Base-by-base conservation (phyloP, 2,888 invertebrate genomes). In the Neoascia interrupta region DNA sequence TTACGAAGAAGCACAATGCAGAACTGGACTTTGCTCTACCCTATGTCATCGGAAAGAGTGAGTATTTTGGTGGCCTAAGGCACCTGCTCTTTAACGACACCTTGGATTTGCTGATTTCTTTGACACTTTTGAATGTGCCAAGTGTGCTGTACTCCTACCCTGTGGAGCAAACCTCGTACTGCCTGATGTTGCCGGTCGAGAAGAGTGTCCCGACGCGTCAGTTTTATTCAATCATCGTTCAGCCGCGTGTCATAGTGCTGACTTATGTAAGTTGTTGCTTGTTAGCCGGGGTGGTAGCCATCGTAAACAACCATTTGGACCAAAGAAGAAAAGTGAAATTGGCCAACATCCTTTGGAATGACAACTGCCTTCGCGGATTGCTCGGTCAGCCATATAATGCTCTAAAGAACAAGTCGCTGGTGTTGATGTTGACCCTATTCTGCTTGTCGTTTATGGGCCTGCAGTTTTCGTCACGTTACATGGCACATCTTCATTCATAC, bases 131-230 rank as follows among this genome's bases (percentile, higher is more conserved):
- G 15, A 56, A 49, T 8, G 21, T 11, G 1, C 11, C 47, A 13
- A 16, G 31, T 18, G 47, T 15, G 1, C 3, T 21, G 3, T 56
- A 37, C 8, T 56, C 68, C n/a, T 68, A 68, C 18, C n/a, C n/a
- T n/a, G n/a, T n/a, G n/a, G n/a, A n/a, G n/a, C n/a, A n/a, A n/a
- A n/a, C n/a, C n/a, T n/a, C n/a, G n/a, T n/a, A n/a, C n/a, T n/a
- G n/a, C n/a, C n/a, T n/a, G n/a, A 68, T 68, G 56, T 13, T 68
- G 3, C 68, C 68, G 3, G 56, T 68, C 2, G 68, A 68, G 18
- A 16, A 11, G 16, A 31, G 39, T 4, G 10, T 68, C n/a, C 47
- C 68, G 1, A 58, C 47, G 4, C 31, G 19, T 11, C 3, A 31
- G 39, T 68, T 68, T 13, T 68, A 31, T 21, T 18, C 34, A 6